Evolutionary conservation across 1,140 invertebrate species (phyloP), one percentile per base, ranked within the genome.

Genomic region (Drosophila truncata): DNA sequence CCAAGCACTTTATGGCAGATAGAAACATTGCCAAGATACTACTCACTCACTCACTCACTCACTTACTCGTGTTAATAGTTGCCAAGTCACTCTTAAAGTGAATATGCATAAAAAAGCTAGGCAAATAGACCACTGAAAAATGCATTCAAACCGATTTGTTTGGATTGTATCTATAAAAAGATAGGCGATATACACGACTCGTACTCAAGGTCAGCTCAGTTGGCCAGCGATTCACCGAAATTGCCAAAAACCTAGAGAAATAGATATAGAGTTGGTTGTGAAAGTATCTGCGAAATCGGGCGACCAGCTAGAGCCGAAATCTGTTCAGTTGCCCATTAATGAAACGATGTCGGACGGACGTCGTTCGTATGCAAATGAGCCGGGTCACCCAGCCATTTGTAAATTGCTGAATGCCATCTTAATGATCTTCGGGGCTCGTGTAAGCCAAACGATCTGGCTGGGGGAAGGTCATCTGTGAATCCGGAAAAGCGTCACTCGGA

Each of bases 251-350:
- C 59, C 55, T 37, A 50, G 29, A 44, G 49, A 44, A 59, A 39
- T 31, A 69, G 55, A 44, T 55, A 79, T 74, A 39, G 52, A 23
- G 62, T 42, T 64, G 74, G 60, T 88, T 81, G 64, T 82, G 86
- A 88, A 88, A 88, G 86, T 90, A 64, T 78, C 78, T 67, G 79
- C 62, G 58, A 86, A 91, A 65, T 90, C 82, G 54, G 42, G 49
- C 60, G 60, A 82, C 39, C 72, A 25, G 52, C 50, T 73, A 29
- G 49, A 74, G 47, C 67, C 60, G 16, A 78, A 72, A 79, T 60
- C 33, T 71, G 29, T 58, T 71, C 57, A 71, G 46, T 54, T 72
- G 58, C 20, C 66, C 65, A 81, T 83, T 84, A 83, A 88, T 80
- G 77, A 88, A 70, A 54, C 63, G 33, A 49, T 76, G 61, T 65